Evolutionary conservation across 2,888 invertebrate species (phyloP), one percentile per base, ranked within the genome.

Genomic region (Tyria jacobaeae): DNA sequence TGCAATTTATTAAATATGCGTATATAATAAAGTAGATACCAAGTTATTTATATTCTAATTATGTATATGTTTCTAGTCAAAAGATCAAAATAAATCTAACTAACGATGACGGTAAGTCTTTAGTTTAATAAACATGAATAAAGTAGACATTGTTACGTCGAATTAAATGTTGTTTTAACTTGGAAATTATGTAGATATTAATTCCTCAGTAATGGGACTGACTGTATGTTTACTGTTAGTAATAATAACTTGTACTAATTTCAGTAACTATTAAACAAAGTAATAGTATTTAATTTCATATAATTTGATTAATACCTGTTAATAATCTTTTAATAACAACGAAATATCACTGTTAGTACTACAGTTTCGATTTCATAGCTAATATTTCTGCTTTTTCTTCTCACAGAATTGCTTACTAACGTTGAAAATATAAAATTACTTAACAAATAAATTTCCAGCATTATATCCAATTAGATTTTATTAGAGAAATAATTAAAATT

Each of bases 51-150:
- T 25, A 25, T 61, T 59, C 4, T 34, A 60, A 51, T 15, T 35
- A 69, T 70, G 75, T 25, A 39, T 54, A 25, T 39, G 35, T 17
- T 27, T 48, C 17, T 50, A 14, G 55, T 59, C 31, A 25, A 53
- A 60, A 64, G 65, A 65, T 57, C 37, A 57, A 53, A 73, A 53
- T 62, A 66, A 68, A 49, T 50, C 31, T n/a, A n/a, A n/a, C 50
- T 55, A 51, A 65, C 24, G 55, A 75, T 75, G 74, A 63, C 74
- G 53, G 74, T 75, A 76, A 75, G 74, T 58, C 2, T 31, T 31
- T 35, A 21, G 34, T 21, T 7, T 7, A 2, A 7, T 21, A 3
- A 21, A 35, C 15, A 3, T 35, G 35, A 35, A 24, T 35, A 14
- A 24, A 31, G 7, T 51, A 51, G 35, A 51, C 15, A 15, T 31